Percentiles rank a stretch among this genome's conserved stretches.
Evolutionary conservation across 1,140 invertebrate genomes (phyloP).

Genomic region (Oncopodura yosiiana): DNA sequence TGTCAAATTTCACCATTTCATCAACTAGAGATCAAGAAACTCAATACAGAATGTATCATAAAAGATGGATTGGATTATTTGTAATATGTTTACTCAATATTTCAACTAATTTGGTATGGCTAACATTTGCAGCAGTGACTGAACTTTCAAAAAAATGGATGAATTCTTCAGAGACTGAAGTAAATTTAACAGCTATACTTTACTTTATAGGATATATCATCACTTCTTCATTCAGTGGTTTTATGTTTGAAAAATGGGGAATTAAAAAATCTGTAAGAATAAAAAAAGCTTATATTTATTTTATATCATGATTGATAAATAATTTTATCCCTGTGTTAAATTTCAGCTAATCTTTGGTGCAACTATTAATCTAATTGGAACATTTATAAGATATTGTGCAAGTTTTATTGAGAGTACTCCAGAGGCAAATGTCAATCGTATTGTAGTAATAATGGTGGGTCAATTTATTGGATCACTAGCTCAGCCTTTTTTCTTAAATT

Average conservation of each 20-base stretch:
- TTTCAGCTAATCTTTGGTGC: constrained; percentile 13
- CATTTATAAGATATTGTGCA: background rate
- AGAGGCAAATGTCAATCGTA: background rate
- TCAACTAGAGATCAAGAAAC: too few species aligned
- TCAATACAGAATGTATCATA: background rate
- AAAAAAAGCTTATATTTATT: background rate
- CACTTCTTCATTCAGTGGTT: constrained; percentile 9
- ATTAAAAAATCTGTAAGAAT: constrained; percentile 9
- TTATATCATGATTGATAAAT: background rate
- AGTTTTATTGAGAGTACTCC: background rate
- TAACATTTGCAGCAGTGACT: constrained; percentile 8
- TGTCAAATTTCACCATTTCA: too few species aligned
- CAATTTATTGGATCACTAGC: constrained; percentile 15
- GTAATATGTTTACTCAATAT: constrained; percentile 5
- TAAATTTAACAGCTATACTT: constrained; percentile 9
- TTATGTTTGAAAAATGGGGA: constrained; percentile 15
- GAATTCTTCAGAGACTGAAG: background rate
- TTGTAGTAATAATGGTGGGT: constrained; percentile 2
- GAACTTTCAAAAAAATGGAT: constrained; percentile 11
- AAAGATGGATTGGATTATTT: constrained; percentile 5
- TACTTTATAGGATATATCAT: constrained; percentile 7
- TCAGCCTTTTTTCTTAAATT: constrained; percentile 12
- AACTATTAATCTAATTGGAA: background rate
- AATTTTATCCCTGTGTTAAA: background rate
- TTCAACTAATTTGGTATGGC: constrained; percentile 9